Conservation (phyloP, 1,140 invertebrate genomes). For the Holotrichia oblita region DNA sequence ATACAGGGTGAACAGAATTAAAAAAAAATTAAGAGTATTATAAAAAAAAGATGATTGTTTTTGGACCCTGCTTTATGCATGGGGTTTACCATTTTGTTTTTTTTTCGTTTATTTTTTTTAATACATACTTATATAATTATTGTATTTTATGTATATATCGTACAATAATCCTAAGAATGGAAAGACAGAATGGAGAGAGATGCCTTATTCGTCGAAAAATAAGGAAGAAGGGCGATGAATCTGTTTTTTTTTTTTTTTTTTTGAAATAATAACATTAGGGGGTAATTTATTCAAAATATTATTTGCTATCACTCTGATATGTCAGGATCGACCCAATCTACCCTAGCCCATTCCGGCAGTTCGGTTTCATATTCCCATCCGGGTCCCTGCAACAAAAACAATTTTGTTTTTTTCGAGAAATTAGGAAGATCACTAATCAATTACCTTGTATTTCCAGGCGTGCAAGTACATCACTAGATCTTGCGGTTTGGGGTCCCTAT, state of each 20-base stretch:
- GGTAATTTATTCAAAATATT: constrained; percentile 22
- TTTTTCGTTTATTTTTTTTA: not conserved
- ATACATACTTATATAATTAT: constrained; percentile 9
- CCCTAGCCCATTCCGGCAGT: constrained; percentile 85
- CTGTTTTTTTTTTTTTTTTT: not conserved
- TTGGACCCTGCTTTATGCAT: constrained; percentile 56
- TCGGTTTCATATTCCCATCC: constrained; percentile 91
- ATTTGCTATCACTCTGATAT: constrained; percentile 55
- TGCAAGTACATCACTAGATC: constrained; percentile 96
- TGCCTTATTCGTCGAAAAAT: constrained; percentile 47
- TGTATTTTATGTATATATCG: not conserved
- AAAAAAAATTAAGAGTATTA: not conserved
- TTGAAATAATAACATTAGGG: too few species aligned
- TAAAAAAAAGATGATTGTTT: constrained; percentile 46
- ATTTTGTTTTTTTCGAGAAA: too few species aligned
- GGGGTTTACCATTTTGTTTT: constrained; percentile 37
- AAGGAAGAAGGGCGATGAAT: constrained; percentile 42
- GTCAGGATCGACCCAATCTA: constrained; percentile 78
- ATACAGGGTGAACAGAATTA: constrained; percentile 18
- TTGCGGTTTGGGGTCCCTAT: constrained; percentile 87
- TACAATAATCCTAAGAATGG: constrained; percentile 47
- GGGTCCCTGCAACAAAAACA: constrained; percentile 71
- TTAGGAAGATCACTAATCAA: too few species aligned
- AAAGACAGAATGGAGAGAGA: constrained; percentile 58
- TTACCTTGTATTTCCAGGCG: constrained; percentile 88